phyloP scores from a whole-genome alignment of 2,113 vertebrate species.

The Halichoeres trimaculatus region DNA sequence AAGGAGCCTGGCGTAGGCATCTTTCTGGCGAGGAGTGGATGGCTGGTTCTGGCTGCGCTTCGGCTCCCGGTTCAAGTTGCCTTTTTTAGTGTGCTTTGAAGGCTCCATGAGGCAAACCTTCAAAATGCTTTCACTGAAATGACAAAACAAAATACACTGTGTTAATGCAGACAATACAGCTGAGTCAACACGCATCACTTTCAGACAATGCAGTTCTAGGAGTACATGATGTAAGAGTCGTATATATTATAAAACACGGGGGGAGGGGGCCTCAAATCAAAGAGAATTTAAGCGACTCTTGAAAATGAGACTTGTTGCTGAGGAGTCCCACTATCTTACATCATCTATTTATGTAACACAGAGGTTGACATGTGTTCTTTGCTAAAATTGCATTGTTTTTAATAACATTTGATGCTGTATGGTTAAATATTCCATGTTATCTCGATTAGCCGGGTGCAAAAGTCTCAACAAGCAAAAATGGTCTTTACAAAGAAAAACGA shows the following conservation, averaged over 20 bases:
- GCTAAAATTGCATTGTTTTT: not conserved
- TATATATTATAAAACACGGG: too few species aligned
- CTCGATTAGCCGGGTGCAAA: not conserved
- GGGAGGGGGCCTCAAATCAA: too few species aligned
- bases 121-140: conserved; percentile 25
- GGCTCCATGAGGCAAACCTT: conserved; percentile 75
- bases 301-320: not conserved
- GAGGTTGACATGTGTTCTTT: too few species aligned
- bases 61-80: conserved; percentile 60
- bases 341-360: not conserved
- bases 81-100: conserved; percentile 65
- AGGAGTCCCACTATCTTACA: not conserved
- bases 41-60: conserved; percentile 72
- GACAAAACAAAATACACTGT: not conserved
- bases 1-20: conserved; percentile 86
- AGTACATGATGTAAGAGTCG: too few species aligned
- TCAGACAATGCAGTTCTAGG: not conserved
- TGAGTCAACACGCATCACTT: not conserved
- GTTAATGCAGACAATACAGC: not conserved
- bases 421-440: not conserved
- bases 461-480: not conserved
- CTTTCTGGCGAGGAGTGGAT: conserved; percentile 81
- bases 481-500: not conserved
- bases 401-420: not conserved
- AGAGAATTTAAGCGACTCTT: not conserved